phyloP scores from a whole-genome alignment of 2,797 vertebrate species.

The Thripadectes ignobilis region DNA sequence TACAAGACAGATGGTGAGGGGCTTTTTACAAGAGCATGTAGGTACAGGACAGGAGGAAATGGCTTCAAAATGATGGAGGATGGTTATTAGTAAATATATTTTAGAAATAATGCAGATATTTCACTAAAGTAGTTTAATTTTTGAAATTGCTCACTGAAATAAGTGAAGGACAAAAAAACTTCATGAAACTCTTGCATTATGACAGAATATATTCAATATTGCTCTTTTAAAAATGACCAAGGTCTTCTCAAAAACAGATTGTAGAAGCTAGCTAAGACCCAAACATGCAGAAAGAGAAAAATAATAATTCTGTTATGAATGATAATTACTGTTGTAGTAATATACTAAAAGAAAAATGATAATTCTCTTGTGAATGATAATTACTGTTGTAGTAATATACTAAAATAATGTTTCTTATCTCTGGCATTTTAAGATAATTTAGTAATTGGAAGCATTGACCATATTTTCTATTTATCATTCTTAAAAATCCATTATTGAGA shows the following conservation, averaged over 20 bases:
- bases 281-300: neutral
- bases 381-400: neutral
- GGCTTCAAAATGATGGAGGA: neutral
- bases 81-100: neutral
- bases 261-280: neutral
- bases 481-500: neutral
- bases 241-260: slow-evolving; percentile 5
- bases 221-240: neutral
- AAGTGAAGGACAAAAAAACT: slow-evolving; percentile 8
- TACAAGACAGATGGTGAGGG: neutral
- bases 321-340: neutral
- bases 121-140: neutral
- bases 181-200: neutral
- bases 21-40: neutral
- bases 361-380: neutral
- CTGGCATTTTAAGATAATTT: neutral
- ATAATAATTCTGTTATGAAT: neutral
- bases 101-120: neutral
- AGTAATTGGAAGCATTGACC: slow-evolving; percentile 6
- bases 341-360: neutral
- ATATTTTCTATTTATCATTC: neutral
- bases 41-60: neutral
- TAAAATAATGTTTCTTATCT: neutral
- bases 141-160: slow-evolving; percentile 15
- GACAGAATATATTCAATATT: neutral